A percentile compares a stretch with the other conserved stretches of the same genome.
Conservation (phyloP, 2,888 invertebrate species). For the Ischnura elegans region DNA sequence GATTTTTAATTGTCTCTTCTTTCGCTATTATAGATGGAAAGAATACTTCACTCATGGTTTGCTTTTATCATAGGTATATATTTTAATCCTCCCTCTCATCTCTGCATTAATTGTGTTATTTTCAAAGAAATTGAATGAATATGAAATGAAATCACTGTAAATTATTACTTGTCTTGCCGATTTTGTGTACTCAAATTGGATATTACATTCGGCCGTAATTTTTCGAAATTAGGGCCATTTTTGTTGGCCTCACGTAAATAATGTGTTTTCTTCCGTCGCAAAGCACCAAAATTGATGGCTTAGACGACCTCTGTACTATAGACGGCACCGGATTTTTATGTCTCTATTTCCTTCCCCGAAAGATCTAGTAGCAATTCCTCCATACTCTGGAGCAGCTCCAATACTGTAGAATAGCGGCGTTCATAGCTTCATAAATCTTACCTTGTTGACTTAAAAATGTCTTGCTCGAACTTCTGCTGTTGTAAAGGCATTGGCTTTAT, state of each 20-base stretch:
- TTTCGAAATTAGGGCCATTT: background rate
- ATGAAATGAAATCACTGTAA: no score
- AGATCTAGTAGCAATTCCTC: background rate
- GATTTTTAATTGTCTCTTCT: no score
- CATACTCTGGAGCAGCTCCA: background rate
- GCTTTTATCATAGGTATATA: no score
- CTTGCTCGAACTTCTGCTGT: background rate
- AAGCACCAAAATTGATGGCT: background rate
- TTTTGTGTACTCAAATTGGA: background rate
- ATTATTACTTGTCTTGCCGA: background rate
- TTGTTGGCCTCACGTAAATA: background rate
- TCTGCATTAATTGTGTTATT: no score
- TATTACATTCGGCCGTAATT: background rate
- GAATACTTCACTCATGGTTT: no score
- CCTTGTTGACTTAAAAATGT: background rate
- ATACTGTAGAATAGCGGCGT: background rate
- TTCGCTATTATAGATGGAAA: no score
- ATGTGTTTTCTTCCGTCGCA: background rate
- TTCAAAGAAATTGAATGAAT: no score
- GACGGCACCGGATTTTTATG: background rate
- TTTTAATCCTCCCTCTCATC: no score
- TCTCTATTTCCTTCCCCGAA: background rate
- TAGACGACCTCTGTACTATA: background rate
- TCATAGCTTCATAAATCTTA: background rate
- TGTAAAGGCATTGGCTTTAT: background rate